Evolutionary conservation across 2,797 vertebrate species (phyloP).

Genomic region (Sebastes flavidus): DNA sequence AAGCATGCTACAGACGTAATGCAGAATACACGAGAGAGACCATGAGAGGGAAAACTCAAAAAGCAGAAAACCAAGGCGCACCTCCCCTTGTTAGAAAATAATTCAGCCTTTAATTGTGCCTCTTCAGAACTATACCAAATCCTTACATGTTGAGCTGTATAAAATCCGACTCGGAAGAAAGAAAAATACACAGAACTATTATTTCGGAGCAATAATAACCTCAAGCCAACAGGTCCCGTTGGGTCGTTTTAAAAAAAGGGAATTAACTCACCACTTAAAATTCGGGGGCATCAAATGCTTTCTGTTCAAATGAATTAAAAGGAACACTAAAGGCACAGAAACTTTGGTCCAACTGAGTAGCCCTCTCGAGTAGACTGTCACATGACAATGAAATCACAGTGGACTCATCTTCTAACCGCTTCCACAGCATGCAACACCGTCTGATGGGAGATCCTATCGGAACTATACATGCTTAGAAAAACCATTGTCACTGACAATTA

Average conservation of each 20-base stretch:
- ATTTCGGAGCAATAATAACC: slow-evolving; percentile 83
- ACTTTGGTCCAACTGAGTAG: slow-evolving; percentile 98
- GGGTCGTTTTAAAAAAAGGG: slow-evolving; percentile 25
- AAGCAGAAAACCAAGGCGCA: slow-evolving; percentile 87
- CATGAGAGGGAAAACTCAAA: slow-evolving; percentile 33
- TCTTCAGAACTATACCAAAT: slow-evolving; percentile 90
- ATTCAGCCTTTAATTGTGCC: slow-evolving; percentile 96
- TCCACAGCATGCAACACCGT: slow-evolving; percentile 90
- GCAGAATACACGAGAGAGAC: slow-evolving; percentile 84
- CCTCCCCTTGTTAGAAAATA: slow-evolving; percentile 91
- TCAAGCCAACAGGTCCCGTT: slow-evolving; percentile 62
- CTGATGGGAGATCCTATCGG: slow-evolving; percentile 68
- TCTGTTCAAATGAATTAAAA: slow-evolving; percentile 87
- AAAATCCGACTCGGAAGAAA: slow-evolving; percentile 86
- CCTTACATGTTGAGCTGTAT: slow-evolving; percentile 91
- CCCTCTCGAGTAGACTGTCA: slow-evolving; percentile 90
- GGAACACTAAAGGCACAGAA: slow-evolving; percentile 99
- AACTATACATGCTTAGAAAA: slow-evolving; percentile 93
- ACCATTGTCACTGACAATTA: slow-evolving; percentile 85
- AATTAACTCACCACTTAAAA: slow-evolving; percentile 13
- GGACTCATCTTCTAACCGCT: slow-evolving; percentile 83
- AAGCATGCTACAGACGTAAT: slow-evolving; percentile 97
- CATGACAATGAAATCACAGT: slow-evolving; percentile 88
- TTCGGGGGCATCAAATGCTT: slow-evolving; percentile 32
- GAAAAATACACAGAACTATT: slow-evolving; percentile 87